phyloP scores from a whole-genome alignment of 2,888 invertebrate genomes.

The Callyntrura guangdongensis region DNA sequence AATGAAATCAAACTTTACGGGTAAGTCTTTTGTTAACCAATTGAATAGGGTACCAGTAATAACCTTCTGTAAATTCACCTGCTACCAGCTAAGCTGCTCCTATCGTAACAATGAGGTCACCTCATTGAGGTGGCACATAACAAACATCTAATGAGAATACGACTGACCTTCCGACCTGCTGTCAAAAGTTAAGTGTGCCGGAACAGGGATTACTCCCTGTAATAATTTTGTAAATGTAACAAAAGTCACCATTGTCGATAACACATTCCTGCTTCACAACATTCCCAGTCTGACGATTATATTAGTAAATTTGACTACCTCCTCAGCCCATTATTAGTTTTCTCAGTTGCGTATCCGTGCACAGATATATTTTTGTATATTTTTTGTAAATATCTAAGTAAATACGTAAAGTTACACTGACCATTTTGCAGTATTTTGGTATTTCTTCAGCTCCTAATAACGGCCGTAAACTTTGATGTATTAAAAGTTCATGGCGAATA shows the following conservation, averaged over 20 bases:
- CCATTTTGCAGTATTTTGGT: background rate
- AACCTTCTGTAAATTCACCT: background rate
- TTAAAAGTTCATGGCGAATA: too few relatives aligned
- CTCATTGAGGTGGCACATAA: background rate
- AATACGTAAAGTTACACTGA: constrained; percentile 3
- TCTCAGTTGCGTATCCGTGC: background rate
- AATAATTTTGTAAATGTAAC: background rate
- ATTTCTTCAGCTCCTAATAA: background rate
- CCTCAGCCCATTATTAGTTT: too few relatives aligned
- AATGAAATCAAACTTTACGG: background rate
- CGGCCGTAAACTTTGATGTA: background rate
- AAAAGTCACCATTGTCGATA: background rate
- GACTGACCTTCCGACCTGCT: background rate
- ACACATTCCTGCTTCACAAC: background rate
- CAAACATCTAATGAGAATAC: background rate
- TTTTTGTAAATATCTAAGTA: constrained; percentile 17
- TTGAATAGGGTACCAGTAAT: background rate
- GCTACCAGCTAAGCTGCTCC: background rate
- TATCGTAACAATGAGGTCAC: background rate
- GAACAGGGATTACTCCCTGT: background rate
- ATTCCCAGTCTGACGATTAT: background rate
- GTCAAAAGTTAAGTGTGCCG: background rate
- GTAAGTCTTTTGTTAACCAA: constrained; percentile 1
- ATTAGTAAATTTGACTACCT: background rate
- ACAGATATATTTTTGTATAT: background rate